phyloP scores from a whole-genome alignment of 1,140 invertebrate genomes.

The Penaeus japonicus region DNA sequence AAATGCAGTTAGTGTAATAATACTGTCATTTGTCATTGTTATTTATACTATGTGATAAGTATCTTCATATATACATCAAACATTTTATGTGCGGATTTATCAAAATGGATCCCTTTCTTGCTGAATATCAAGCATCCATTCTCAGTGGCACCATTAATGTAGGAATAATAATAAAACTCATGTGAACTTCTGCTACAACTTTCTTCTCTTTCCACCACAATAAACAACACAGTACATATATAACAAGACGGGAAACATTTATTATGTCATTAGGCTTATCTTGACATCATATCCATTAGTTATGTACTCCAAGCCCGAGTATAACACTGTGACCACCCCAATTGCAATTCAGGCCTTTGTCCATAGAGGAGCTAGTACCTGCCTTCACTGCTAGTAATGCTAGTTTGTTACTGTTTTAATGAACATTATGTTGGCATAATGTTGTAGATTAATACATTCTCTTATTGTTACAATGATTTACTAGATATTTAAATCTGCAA shows the following conservation, averaged over 20 bases:
- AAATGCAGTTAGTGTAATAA: too few relatives aligned
- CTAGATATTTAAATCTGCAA: constrained; percentile 18
- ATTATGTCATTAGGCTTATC: constrained; percentile 13
- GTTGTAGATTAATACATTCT: not conserved
- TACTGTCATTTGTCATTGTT: too few relatives aligned
- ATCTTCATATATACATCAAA: too few relatives aligned
- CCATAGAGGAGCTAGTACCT: too few relatives aligned
- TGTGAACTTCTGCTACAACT: constrained; percentile 20
- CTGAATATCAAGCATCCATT: too few relatives aligned
- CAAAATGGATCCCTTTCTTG: too few relatives aligned
- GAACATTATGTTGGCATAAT: not conserved
- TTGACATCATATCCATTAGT: not conserved
- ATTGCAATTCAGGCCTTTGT: too few relatives aligned
- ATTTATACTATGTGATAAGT: too few relatives aligned
- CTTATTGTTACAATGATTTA: not conserved
- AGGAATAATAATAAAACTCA: not conserved
- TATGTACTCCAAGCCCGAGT: not conserved
- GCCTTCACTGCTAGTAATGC: too few relatives aligned
- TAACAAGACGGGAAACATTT: constrained; percentile 44
- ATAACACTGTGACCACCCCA: not conserved
- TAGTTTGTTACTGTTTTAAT: not conserved
- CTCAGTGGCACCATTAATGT: too few relatives aligned
- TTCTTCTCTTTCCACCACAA: constrained; percentile 41
- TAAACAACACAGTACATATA: constrained; percentile 48
- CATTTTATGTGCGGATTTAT: too few relatives aligned